Evolutionary conservation across 2,888 invertebrate species (phyloP), one percentile per base, ranked within the genome.

Genomic region (Nipponacmea schrenckii): DNA sequence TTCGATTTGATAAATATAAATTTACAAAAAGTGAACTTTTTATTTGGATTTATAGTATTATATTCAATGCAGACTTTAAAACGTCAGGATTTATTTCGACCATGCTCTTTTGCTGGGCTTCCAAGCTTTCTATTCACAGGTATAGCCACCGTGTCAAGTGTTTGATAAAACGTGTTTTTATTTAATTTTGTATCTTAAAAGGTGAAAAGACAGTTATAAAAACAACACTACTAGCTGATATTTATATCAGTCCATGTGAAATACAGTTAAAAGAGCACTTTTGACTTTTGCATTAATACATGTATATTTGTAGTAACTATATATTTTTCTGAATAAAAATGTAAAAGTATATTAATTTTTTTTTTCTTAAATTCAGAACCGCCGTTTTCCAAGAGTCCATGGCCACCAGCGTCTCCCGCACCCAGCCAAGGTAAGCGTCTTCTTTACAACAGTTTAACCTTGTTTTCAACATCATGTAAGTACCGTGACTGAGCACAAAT

Each of bases 71-170:
- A 79, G 64, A 73, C 79, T 20, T 72, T 81, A 17, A 81, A 80
- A 70, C 74, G 77, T n/a, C 79, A 79, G 50, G 80, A 80, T 71
- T 81, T 81, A 71, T 77, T 81, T 72, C 74, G 81, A 48, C 80
- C 81, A 69, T 83, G 83, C 71, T 80, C 83, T 20, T 78, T 82
- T 67, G 74, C 81, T 17, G 80, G 80, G 20, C 76, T 81, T 17
- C 74, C 82, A 12, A 75, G 80, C n/a, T 79, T 83, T 50, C 80
- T 83, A 79, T 79, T 83, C 69, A 75, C 81, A 78, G 83, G 83
- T 83, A 80, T 72, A 31, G 45, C 26, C 39, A n/a, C 26, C 17
- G 31, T 31, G 48, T 2, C 24, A 39, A 20, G 15, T 45, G n/a
- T 66, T 7, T 45, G 39, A n/a, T 66, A 26, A 2, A 45, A 12